phyloP scores from a whole-genome alignment of 2,888 invertebrate genomes.

The Pinctada fucata region DNA sequence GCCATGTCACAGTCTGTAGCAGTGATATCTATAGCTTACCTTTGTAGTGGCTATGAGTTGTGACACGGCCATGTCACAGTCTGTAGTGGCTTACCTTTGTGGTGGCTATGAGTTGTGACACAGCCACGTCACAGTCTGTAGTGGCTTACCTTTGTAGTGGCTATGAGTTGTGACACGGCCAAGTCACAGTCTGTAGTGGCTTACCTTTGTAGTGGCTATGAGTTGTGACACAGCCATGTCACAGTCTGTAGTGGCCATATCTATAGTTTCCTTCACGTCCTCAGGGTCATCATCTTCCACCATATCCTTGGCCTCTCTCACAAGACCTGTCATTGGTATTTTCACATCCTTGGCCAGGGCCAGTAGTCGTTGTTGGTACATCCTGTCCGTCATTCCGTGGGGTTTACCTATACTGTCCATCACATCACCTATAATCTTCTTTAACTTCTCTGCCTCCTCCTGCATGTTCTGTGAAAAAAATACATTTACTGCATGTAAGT shows the following conservation, averaged over 20 bases:
- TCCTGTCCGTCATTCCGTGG: background rate
- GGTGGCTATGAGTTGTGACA: too few species aligned
- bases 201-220: background rate
- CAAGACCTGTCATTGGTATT: background rate
- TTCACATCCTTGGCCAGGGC: background rate
- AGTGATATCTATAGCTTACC: background rate
- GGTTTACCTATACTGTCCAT: background rate
- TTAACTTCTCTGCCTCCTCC: background rate
- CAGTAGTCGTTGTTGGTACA: background rate
- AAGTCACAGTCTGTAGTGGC: too few species aligned
- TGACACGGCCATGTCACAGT: too few species aligned
- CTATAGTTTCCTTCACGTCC: background rate
- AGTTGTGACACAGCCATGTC: background rate
- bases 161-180: too few species aligned
- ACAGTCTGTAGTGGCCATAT: background rate
- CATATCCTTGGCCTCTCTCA: background rate
- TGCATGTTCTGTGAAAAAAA: background rate
- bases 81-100: too few species aligned
- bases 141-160: too few species aligned
- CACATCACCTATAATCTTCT: background rate
- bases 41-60: too few species aligned
- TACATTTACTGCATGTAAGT: background rate
- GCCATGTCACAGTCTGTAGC: background rate
- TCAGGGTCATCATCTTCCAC: background rate
- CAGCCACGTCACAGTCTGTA: too few species aligned